Base-by-base conservation (phyloP, 1,140 invertebrate genomes). In the Apis cerana region DNA sequence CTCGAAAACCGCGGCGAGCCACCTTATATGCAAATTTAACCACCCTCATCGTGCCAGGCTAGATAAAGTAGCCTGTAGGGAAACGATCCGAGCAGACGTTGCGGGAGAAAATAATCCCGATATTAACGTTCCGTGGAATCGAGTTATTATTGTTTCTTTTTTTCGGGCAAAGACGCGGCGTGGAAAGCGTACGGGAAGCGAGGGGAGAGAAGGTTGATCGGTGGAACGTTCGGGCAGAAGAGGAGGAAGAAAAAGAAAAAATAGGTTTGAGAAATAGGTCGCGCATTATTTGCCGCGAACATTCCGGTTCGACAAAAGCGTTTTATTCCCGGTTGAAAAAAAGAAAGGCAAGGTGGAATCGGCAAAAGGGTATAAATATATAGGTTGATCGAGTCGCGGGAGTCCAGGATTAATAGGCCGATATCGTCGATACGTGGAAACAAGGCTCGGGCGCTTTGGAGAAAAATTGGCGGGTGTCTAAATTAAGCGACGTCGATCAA, bases 1-100 rank as follows among this genome's bases (percentile, higher is more conserved):
- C 65, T 79, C 54, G 80, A 84, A 76, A 87, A 85, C 69, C 82
- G 65, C 72, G 54, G 43, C 58, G 70, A 75, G 56, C 69, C 81
- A 83, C 86, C 88, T 90, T 89, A 85, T 82, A 89, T 90, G 89
- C 83, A 89, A 90, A 89, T 90, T 89, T 64, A 77, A 85, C 83
- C 54, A 68, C 56, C 64, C 58, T 80, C 65, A 74, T 86, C 75
- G 61, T 80, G 64, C 27, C 15, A 23, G 8, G 80, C 61, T 59
- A 62, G 64, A 86, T 79, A 80, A 79, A 70, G 75, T 82, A 61
- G 65, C 67, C 64, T 62, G 61, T 58, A 67, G 82, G 75, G 75
- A 65, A 77, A 43, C 71, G 76, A 75, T 64, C 72, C 59, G 33
- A 33, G 3, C 33, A 33, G 33, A 33, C 33, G 33, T 33, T 33